Percentiles rank a stretch among this genome's conserved stretches.
phyloP scores from a whole-genome alignment of 2,797 vertebrate genomes.

The Anguilla anguilla region DNA sequence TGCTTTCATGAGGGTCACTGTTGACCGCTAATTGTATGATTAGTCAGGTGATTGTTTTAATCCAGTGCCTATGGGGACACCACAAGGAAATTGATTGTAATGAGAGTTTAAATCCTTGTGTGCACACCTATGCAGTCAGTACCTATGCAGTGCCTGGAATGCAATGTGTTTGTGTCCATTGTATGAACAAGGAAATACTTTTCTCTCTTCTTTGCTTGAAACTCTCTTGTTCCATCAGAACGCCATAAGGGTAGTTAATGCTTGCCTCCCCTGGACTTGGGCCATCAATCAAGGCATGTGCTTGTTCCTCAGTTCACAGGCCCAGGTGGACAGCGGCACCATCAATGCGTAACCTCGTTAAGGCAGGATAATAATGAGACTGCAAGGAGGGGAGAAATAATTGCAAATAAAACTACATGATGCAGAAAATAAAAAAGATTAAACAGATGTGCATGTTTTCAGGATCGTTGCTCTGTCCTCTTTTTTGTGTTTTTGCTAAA shows the following conservation, averaged over 20 bases:
- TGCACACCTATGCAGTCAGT: background rate
- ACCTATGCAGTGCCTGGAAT: background rate
- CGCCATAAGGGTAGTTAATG: conserved; percentile 26
- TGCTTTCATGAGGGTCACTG: too few relatives aligned
- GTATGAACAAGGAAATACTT: background rate
- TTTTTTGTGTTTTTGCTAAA: conserved; percentile 59
- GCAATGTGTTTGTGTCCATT: background rate
- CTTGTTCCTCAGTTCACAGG: conserved; percentile 40
- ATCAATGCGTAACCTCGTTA: conserved; percentile 75
- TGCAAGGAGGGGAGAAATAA: conserved; percentile 78
- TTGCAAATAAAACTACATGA: conserved; percentile 93
- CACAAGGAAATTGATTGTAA: too few relatives aligned
- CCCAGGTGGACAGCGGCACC: conserved; percentile 72
- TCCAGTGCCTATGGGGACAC: too few relatives aligned
- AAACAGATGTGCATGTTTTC: conserved; percentile 91
- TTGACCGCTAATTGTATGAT: too few relatives aligned
- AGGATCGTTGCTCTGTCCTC: conserved; percentile 86
- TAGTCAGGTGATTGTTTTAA: too few relatives aligned
- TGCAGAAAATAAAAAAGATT: conserved; percentile 95
- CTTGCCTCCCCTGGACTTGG: conserved; percentile 17
- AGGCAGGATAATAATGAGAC: conserved; percentile 71
- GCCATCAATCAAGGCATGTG: conserved; percentile 45
- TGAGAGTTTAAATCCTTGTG: too few relatives aligned
- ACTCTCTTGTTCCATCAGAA: conserved; percentile 11
- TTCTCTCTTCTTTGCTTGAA: background rate